phyloP scores from a whole-genome alignment of 2,888 invertebrate genomes.

The Piscicola geometra region DNA sequence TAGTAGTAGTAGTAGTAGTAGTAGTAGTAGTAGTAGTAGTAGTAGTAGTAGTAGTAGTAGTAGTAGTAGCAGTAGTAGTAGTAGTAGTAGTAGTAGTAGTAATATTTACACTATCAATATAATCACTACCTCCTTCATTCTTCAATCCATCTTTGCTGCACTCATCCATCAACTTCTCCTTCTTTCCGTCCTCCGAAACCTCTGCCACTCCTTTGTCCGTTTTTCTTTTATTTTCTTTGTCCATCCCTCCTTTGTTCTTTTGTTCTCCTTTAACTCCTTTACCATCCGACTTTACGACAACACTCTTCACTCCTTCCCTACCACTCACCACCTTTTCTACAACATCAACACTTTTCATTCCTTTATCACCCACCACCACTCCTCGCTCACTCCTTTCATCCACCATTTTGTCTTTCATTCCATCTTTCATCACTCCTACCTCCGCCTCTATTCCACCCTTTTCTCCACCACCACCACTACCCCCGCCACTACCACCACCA shows the following conservation, averaged over 20 bases:
- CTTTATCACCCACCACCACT: not conserved
- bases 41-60: conserved; percentile 25
- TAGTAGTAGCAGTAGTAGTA: conserved; percentile 19
- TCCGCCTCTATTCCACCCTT: not conserved
- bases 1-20: conserved; percentile 22
- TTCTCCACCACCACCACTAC: not conserved
- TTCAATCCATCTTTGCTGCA: not conserved
- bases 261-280: not conserved
- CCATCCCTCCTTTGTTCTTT: not conserved
- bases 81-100: conserved; percentile 9
- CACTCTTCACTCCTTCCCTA: not conserved
- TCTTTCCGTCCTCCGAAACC: not conserved
- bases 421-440: not conserved
- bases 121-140: not conserved
- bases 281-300: not conserved
- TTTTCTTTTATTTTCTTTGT: not conserved
- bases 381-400: not conserved
- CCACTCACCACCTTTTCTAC: not conserved
- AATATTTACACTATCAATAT: not conserved
- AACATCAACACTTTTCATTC: not conserved
- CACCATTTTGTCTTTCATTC: not conserved
- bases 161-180: not conserved
- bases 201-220: not conserved
- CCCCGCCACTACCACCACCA: no score
- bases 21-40: conserved; percentile 11